Evolutionary conservation across 2,113 vertebrate species (phyloP).

Genomic region (Rhineura floridana): DNA sequence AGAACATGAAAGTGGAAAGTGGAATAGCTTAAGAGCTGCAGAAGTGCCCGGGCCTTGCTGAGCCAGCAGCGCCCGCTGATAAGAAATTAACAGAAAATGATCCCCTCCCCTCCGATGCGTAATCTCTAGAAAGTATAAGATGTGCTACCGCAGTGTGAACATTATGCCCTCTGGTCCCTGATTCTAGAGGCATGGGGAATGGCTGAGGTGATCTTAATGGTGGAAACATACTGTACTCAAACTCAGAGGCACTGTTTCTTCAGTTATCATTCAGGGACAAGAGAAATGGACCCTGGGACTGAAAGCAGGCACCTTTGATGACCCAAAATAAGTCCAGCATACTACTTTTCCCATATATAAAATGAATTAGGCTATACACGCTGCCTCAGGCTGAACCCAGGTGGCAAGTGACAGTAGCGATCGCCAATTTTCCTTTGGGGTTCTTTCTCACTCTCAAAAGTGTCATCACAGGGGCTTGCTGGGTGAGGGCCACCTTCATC

Average conservation of each 20-base stretch:
- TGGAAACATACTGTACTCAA: not conserved
- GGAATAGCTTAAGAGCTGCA: not conserved
- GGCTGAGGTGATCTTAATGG: not conserved
- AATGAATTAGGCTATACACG: not conserved
- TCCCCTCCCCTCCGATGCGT: too few species aligned
- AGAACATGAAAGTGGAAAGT: too few species aligned
- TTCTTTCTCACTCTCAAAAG: not conserved
- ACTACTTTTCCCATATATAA: not conserved
- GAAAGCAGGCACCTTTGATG: not conserved
- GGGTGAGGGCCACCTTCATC: too few species aligned
- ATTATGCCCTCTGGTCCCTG: not conserved
- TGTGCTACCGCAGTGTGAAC: not conserved
- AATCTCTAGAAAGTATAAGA: not conserved
- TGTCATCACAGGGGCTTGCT: too few species aligned
- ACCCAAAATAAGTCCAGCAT: not conserved
- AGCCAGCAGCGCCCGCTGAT: too few species aligned
- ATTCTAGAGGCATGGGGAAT: not conserved
- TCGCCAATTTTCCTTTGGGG: not conserved
- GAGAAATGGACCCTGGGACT: too few species aligned
- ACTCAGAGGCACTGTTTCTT: not conserved
- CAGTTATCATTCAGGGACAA: not conserved
- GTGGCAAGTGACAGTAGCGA: not conserved
- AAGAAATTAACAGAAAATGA: not conserved
- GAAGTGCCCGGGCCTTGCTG: not conserved
- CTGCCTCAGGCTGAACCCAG: not conserved